phyloP scores from a whole-genome alignment of 2,888 invertebrate genomes.

The Theretra japonica region DNA sequence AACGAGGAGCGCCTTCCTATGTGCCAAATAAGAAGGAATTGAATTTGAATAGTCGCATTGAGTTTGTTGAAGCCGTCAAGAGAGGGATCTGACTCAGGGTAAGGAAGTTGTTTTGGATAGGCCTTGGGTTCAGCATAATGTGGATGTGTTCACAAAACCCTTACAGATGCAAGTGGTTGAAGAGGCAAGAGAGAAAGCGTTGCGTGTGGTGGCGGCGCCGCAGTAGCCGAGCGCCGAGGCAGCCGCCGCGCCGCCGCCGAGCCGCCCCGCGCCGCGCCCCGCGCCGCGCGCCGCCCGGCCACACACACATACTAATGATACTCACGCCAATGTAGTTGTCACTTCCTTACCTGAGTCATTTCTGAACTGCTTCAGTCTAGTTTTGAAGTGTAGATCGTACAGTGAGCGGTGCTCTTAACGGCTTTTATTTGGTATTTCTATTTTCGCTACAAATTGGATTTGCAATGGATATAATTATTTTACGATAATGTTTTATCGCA shows the following conservation, averaged over 20 bases:
- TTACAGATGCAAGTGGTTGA: slow-evolving; percentile 79
- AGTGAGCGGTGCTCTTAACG: slow-evolving; percentile 64
- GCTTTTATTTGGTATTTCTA: slow-evolving; percentile 55
- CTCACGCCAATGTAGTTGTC: slow-evolving; percentile 35
- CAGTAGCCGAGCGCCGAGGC: slow-evolving; percentile 46
- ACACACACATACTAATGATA: slow-evolving; percentile 31
- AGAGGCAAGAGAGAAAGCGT: slow-evolving; percentile 62
- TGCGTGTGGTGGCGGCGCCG: slow-evolving; percentile 45
- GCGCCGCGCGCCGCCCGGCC: slow-evolving; percentile 28
- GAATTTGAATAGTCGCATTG: slow-evolving; percentile 28
- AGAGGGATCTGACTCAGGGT: slow-evolving; percentile 76
- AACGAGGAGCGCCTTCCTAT: slow-evolving; percentile 65
- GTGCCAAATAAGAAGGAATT: slow-evolving; percentile 42
- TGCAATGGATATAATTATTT: slow-evolving; percentile 19
- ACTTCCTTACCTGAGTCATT: slow-evolving; percentile 81
- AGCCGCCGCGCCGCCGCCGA: slow-evolving; percentile 39
- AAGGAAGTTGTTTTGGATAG: slow-evolving; percentile 74
- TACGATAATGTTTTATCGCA: not conserved
- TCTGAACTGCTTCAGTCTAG: slow-evolving; percentile 47
- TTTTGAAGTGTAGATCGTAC: slow-evolving; percentile 30
- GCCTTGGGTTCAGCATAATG: slow-evolving; percentile 83
- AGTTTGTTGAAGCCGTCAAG: slow-evolving; percentile 65
- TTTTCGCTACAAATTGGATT: slow-evolving; percentile 38
- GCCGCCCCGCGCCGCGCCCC: slow-evolving; percentile 34
- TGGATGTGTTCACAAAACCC: slow-evolving; percentile 84